phyloP scores from a whole-genome alignment of 2,797 vertebrate species.

The Mustela erminea region DNA sequence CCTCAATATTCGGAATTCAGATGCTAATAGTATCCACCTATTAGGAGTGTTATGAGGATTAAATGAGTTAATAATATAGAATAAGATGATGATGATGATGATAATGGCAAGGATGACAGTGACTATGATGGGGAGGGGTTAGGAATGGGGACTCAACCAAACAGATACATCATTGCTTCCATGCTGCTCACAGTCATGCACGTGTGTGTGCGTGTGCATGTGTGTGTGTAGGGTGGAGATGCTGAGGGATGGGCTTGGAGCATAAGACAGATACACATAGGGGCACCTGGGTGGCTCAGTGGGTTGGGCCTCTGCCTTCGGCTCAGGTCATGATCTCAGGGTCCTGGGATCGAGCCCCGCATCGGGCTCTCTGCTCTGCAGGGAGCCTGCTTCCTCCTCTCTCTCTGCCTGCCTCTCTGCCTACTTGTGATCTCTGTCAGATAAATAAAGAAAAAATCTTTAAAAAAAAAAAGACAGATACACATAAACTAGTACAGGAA shows the following conservation, averaged over 20 bases:
- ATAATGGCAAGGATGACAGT: not conserved
- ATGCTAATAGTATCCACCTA: not conserved
- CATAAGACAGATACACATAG: not conserved
- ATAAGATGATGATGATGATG: not conserved
- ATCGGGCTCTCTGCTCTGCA: too few relatives aligned
- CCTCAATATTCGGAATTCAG: not conserved
- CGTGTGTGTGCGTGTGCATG: not conserved
- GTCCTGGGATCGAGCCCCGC: too few relatives aligned
- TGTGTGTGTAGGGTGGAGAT: not conserved
- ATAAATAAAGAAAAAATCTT: too few relatives aligned
- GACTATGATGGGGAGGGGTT: not conserved
- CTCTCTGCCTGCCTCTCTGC: too few relatives aligned
- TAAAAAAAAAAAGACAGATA: not conserved
- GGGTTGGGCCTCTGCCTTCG: too few relatives aligned
- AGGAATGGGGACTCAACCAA: not conserved
- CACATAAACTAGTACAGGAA: not conserved
- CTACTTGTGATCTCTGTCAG: too few relatives aligned
- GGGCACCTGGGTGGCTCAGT: too few relatives aligned
- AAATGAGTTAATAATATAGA: not conserved
- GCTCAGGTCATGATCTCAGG: too few relatives aligned
- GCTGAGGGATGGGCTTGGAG: not conserved
- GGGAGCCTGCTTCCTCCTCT: too few relatives aligned
- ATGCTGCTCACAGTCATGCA: not conserved
- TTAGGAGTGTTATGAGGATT: not conserved
- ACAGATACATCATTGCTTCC: not conserved